Percentiles rank a stretch among this genome's conserved stretches.
Conservation (phyloP, 2,113 vertebrate genomes). For the Pycnonotus jocosus region DNA sequence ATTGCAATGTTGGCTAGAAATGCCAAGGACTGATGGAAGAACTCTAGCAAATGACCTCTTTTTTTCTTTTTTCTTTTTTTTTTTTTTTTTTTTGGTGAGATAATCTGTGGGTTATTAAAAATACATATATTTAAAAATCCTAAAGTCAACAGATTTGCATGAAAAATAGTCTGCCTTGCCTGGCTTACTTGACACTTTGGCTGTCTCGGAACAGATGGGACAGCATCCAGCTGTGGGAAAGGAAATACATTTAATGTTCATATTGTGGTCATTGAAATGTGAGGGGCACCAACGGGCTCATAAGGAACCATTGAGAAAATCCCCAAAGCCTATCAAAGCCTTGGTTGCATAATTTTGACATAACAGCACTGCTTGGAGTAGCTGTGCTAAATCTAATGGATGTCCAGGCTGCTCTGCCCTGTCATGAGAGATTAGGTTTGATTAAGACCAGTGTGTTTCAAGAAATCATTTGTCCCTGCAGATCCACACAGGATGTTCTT, state of each 20-base stretch:
- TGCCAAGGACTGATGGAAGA: slow-evolving; percentile 28
- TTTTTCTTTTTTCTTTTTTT: not conserved
- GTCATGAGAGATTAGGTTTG: slow-evolving; percentile 33
- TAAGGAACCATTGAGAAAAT: slow-evolving; percentile 46
- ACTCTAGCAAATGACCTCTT: not conserved
- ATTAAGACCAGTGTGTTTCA: slow-evolving; percentile 18
- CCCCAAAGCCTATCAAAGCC: slow-evolving; percentile 36
- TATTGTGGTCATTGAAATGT: slow-evolving; percentile 23
- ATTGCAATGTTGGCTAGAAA: not conserved
- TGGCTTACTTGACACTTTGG: slow-evolving; percentile 48
- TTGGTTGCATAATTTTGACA: slow-evolving; percentile 30
- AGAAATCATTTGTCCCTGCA: not conserved
- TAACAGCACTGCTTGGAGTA: slow-evolving; percentile 17
- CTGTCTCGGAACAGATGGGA: slow-evolving; percentile 54
- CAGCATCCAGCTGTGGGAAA: slow-evolving; percentile 59
- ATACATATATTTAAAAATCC: slow-evolving; percentile 51
- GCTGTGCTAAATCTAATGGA: slow-evolving; percentile 6
- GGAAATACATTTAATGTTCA: slow-evolving; percentile 41
- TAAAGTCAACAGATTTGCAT: slow-evolving; percentile 63
- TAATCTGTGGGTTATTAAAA: slow-evolving; percentile 57
- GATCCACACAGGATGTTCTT: not conserved
- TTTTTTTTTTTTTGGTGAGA: not conserved
- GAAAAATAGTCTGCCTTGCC: slow-evolving; percentile 54
- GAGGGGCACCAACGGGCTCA: slow-evolving; percentile 32
- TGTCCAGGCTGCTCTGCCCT: not conserved